Conservation (phyloP, 2,113 vertebrate genomes). For the Rissa tridactyla region DNA sequence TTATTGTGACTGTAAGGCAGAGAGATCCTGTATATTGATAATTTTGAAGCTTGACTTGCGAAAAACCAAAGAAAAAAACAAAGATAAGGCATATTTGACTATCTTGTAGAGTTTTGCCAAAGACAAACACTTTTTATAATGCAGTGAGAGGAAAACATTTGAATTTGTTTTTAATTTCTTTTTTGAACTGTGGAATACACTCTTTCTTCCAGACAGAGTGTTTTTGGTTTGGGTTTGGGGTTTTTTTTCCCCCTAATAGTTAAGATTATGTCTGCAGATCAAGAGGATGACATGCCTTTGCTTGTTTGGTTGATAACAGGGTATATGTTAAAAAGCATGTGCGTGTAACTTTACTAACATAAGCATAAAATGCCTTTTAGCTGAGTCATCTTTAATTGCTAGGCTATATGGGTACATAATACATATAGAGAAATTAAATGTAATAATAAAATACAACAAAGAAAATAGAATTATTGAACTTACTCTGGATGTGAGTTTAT, state of each 20-base stretch:
- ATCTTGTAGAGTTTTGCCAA: not conserved
- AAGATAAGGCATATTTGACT: not conserved
- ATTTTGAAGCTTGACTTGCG: not conserved
- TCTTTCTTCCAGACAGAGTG: not conserved
- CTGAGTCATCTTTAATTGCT: not conserved
- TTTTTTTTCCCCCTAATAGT: not conserved
- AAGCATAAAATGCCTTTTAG: not conserved
- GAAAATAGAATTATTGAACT: not conserved
- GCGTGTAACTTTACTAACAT: not conserved
- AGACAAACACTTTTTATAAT: not conserved
- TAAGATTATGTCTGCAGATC: not conserved
- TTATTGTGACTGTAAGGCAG: not conserved
- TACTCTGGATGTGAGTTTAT: not conserved
- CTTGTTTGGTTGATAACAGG: not conserved
- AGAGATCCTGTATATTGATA: not conserved
- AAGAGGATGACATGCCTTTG: not conserved
- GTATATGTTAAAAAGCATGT: not conserved
- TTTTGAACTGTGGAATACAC: not conserved
- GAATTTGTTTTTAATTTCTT: not conserved
- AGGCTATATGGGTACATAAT: not conserved
- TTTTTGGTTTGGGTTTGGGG: not conserved
- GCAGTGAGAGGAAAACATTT: not conserved
- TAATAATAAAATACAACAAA: not conserved
- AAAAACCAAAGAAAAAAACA: not conserved
- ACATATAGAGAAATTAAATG: not conserved